Evolutionary conservation across 2,797 vertebrate species (phyloP).

Genomic region (Trachops cirrhosus): DNA sequence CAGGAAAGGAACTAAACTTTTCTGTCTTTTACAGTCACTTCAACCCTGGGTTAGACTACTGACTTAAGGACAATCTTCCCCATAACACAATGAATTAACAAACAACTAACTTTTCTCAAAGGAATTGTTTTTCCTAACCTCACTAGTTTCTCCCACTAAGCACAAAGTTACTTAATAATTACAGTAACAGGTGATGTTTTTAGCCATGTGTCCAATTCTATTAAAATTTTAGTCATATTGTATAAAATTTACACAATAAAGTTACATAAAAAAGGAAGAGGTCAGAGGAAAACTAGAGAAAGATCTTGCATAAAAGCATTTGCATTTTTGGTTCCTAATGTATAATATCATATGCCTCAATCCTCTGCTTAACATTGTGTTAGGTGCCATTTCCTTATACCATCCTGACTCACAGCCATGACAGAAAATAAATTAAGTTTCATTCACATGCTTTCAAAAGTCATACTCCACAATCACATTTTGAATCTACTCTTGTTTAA

Average conservation of each 20-base stretch:
- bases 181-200: constrained; percentile 37
- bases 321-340: background rate
- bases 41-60: background rate
- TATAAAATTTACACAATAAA: constrained; percentile 44
- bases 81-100: background rate
- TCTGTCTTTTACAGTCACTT: background rate
- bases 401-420: background rate
- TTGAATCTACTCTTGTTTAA: background rate
- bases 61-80: background rate
- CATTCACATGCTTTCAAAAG: constrained; percentile 2
- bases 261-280: constrained; percentile 29
- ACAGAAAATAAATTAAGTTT: constrained; percentile 40
- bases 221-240: constrained; percentile 52
- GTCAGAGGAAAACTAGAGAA: background rate
- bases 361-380: background rate
- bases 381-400: background rate
- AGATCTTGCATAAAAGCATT: background rate
- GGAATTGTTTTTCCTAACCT: background rate
- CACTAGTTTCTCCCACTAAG: background rate
- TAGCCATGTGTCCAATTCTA: constrained; percentile 27
- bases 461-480: background rate
- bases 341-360: background rate
- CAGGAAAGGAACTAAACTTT: background rate
- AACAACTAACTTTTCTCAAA: constrained; percentile 39
- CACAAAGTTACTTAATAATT: constrained; percentile 47